Conservation (phyloP, 2,888 invertebrate species). For the Stegophylla sp. region DNA sequence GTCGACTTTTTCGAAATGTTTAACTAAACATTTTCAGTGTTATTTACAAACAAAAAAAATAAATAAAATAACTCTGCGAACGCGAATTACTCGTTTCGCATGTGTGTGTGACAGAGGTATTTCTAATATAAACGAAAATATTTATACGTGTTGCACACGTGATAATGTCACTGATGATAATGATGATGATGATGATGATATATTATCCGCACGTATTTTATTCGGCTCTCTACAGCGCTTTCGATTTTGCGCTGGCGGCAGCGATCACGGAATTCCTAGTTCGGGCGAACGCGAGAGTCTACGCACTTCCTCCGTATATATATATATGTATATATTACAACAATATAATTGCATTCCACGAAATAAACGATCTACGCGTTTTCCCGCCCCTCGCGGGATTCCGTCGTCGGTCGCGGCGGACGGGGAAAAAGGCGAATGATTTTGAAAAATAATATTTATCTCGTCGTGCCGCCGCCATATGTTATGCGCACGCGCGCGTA, state of each 20-base stretch:
- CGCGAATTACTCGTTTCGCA: no score
- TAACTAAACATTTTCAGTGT: background rate
- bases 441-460: no score
- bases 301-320: background rate
- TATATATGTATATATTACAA: no score
- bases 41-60: background rate
- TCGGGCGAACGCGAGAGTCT: background rate
- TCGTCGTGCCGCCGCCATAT: constrained; percentile 13
- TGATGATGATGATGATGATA: background rate
- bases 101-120: background rate
- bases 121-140: background rate
- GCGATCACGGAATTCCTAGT: constrained; percentile 2
- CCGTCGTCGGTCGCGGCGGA: background rate
- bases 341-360: constrained; percentile 36
- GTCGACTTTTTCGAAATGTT: background rate
- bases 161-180: background rate
- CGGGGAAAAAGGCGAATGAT: no score
- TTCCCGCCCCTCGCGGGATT: background rate
- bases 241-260: constrained; percentile 1
- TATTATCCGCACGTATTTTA: background rate
- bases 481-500: background rate
- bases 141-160: background rate
- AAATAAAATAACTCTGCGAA: background rate
- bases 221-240: background rate
- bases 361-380: constrained; percentile 18